A percentile compares a stretch with the other conserved stretches of the same genome.
phyloP scores from a whole-genome alignment of 2,797 vertebrate genomes.

The Acanthopagrus latus region DNA sequence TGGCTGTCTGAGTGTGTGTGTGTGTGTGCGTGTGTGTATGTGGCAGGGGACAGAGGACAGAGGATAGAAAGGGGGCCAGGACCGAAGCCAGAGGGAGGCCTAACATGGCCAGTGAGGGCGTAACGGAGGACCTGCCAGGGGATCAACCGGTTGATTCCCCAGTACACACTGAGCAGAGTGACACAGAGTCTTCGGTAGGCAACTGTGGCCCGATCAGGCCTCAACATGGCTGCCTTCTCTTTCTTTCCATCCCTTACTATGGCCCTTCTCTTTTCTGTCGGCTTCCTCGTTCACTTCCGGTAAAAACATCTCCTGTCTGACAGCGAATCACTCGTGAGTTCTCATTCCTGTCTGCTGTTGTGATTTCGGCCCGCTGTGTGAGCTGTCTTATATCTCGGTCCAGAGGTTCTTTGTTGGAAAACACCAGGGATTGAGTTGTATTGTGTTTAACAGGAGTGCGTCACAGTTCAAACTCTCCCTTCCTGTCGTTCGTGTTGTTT shows the following conservation, averaged over 20 bases:
- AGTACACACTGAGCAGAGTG: conserved; percentile 41
- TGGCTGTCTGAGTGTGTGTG: conserved; percentile 14
- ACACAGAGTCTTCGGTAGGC: conserved; percentile 76
- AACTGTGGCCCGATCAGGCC: conserved; percentile 16
- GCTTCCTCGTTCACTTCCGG: conserved; percentile 79
- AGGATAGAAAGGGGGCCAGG: conserved; percentile 18
- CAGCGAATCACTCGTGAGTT: conserved; percentile 39
- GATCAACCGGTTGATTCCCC: conserved; percentile 53
- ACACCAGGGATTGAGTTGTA: conserved; percentile 57
- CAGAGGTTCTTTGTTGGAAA: conserved; percentile 62
- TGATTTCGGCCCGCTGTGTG: conserved; percentile 25
- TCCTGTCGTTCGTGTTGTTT: conserved; percentile 60
- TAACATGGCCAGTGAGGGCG: conserved; percentile 78
- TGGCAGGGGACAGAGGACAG: conserved; percentile 8
- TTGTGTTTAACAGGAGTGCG: conserved; percentile 64
- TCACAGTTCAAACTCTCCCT: conserved; percentile 70
- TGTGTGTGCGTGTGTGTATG: conserved; percentile 19
- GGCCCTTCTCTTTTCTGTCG: conserved; percentile 56
- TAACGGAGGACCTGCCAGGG: conserved; percentile 55
- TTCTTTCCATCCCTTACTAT: conserved; percentile 5
- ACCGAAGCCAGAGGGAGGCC: conserved; percentile 56
- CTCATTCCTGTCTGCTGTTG: conserved; percentile 31
- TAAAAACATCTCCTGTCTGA: conserved; percentile 48
- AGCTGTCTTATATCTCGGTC: conserved; percentile 31
- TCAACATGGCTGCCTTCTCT: conserved; percentile 16